Evolutionary conservation across 2,888 invertebrate genomes (phyloP).

Genomic region (Sisyra terminalis): DNA sequence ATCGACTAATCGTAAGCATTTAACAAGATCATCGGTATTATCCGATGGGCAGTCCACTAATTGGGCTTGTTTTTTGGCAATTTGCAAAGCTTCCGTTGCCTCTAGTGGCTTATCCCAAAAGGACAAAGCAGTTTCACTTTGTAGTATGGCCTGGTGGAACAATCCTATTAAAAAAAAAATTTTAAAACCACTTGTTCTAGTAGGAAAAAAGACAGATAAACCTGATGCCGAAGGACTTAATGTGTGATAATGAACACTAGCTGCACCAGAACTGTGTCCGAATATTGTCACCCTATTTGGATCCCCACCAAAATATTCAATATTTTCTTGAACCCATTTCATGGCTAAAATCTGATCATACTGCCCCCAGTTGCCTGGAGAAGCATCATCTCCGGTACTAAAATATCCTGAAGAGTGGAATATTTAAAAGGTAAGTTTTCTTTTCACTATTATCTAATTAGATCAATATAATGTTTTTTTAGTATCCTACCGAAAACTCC

Average conservation of each 20-base stretch:
- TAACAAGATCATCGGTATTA: conserved; percentile 21
- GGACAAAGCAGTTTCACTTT: conserved; percentile 31
- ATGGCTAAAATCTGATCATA: conserved; percentile 32
- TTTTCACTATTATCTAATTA: background rate
- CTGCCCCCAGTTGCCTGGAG: conserved; percentile 31
- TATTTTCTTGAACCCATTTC: conserved; percentile 30
- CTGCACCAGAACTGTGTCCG: conserved; percentile 32
- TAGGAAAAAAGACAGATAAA: too few relatives aligned
- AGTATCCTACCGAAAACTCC: conserved; percentile 24
- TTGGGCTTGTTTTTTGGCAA: conserved; percentile 24
- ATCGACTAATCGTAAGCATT: conserved; percentile 26
- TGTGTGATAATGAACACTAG: conserved; percentile 30
- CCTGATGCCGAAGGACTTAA: too few relatives aligned
- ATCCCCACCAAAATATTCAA: conserved; percentile 28
- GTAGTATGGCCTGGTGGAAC: conserved; percentile 28
- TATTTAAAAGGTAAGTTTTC: background rate
- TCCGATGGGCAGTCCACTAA: conserved; percentile 23
- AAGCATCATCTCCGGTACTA: conserved; percentile 27
- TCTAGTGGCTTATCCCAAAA: conserved; percentile 22
- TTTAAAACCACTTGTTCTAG: too few relatives aligned
- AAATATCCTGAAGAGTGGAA: conserved; percentile 23
- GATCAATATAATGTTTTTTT: conserved; percentile 9
- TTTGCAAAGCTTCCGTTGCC: conserved; percentile 15
- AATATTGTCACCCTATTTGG: conserved; percentile 27
- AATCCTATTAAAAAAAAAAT: conserved; percentile 18